These are phyloP conservation scores for Parnassius mnemosyne DNA, from an alignment of 2,888 invertebrate genomes.

Conservation along the genomic window DNA sequence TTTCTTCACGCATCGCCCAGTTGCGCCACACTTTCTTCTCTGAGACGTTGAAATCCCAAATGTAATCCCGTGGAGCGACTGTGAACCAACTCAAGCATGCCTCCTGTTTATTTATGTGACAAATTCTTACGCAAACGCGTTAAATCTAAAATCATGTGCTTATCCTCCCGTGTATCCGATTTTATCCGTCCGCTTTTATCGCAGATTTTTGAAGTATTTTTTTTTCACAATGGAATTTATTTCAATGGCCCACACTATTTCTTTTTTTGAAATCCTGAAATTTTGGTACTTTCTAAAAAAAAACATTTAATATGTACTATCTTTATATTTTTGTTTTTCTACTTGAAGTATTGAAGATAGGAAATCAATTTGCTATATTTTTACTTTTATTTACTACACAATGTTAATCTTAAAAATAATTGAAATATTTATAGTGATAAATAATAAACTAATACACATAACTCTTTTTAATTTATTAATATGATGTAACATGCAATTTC, in stretches of 20 bases:
- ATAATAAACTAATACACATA: background rate
- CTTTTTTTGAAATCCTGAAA: background rate
- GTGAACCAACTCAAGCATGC: constrained; percentile 66
- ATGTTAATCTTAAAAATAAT: no score
- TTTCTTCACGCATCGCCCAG: constrained; percentile 68
- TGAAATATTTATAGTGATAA: no score
- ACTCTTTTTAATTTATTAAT: background rate
- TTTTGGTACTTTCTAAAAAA: no score
- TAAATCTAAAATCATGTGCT: constrained; percentile 65
- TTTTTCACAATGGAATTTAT: constrained; percentile 2
- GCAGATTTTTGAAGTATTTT: constrained; percentile 16
- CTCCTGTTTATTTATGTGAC: constrained; percentile 78
- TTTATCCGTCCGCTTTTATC: constrained; percentile 36
- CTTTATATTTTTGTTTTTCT: background rate
- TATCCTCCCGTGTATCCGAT: constrained; percentile 47
- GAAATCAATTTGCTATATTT: no score
- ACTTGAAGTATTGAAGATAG: background rate
- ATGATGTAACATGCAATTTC: no score
- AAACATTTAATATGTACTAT: background rate
- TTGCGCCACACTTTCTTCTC: constrained; percentile 38
- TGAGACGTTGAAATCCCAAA: constrained; percentile 67
- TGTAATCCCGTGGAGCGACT: constrained; percentile 73
- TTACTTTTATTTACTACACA: no score
- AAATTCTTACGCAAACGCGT: constrained; percentile 70
- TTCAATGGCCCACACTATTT: background rate